Conservation (phyloP, 2,113 vertebrate species). For the Oreotrochilus melanogaster region DNA sequence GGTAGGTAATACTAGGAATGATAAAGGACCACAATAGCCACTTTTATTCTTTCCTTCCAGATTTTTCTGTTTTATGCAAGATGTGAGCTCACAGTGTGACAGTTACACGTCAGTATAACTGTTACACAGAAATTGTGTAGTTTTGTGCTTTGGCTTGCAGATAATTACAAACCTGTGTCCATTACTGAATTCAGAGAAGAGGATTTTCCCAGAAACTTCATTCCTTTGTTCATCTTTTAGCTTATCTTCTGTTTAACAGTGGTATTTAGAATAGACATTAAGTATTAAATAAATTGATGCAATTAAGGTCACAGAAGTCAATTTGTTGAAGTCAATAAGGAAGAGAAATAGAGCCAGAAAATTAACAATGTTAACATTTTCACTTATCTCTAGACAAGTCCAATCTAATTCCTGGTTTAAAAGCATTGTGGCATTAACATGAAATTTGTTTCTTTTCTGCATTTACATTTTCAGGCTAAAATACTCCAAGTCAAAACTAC, state of each 20-base stretch:
- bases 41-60: background rate
- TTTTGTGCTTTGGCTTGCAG: background rate
- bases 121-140: background rate
- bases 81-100: background rate
- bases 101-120: background rate
- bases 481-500: background rate
- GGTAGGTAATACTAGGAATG: background rate
- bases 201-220: background rate
- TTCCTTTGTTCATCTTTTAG: background rate
- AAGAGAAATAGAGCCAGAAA: background rate
- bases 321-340: background rate
- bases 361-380: background rate
- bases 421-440: background rate
- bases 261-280: background rate
- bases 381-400: background rate
- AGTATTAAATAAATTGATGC: background rate
- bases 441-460: background rate
- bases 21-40: background rate
- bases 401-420: background rate
- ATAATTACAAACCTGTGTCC: background rate
- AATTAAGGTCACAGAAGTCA: background rate
- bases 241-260: background rate
- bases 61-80: background rate
- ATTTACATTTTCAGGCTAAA: background rate
- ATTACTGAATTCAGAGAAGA: background rate